Evolutionary conservation across 2,888 invertebrate species (phyloP).

Genomic region (Troilus luridus): DNA sequence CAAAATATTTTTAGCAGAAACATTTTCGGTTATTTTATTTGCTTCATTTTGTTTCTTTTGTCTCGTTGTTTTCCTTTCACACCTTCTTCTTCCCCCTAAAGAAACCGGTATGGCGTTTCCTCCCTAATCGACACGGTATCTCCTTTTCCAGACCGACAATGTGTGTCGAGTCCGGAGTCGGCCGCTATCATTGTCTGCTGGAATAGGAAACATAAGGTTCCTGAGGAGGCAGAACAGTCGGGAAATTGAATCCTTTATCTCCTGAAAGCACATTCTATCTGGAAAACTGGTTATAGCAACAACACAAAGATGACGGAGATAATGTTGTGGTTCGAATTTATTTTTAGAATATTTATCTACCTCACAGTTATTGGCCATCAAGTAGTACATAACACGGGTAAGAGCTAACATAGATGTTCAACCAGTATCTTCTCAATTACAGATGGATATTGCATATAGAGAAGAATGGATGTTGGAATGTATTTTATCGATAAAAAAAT

Average conservation of each 20-base stretch:
- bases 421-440: no score
- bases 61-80: neutral
- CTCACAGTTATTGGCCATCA: neutral
- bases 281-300: neutral
- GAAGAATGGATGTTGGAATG: no score
- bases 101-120: neutral
- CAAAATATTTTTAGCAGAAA: no score
- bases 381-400: neutral
- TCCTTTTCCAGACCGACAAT: neutral
- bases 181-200: neutral
- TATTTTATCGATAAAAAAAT: no score
- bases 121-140: neutral
- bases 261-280: slow-evolving; percentile 19
- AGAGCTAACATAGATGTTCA: no score
- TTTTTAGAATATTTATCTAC: neutral
- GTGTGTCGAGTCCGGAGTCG: neutral
- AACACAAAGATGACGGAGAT: neutral
- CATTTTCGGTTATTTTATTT: no score
- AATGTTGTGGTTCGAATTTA: neutral
- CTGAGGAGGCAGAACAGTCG: neutral
- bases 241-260: slow-evolving; percentile 34
- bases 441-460: no score
- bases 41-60: neutral
- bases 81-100: neutral
- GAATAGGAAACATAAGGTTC: slow-evolving; percentile 27